Evolutionary conservation across 1,140 invertebrate genomes (phyloP).

Genomic region (Cyrtorhinus lividipennis): DNA sequence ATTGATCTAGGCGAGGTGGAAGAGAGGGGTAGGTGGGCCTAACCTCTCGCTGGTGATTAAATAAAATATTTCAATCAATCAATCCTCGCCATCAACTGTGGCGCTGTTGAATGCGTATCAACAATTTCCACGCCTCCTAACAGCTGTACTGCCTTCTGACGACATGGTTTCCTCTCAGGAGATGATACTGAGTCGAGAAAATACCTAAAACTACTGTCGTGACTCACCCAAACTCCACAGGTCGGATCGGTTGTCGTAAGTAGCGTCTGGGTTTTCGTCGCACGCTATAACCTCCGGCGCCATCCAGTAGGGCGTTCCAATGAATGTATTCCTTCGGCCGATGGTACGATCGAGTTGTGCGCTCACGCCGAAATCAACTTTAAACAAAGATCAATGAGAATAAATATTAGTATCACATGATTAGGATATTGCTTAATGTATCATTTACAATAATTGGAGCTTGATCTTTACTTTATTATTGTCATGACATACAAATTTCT

Average conservation of each 20-base stretch:
- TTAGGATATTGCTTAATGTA: neutral
- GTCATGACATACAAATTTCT: too few relatives aligned
- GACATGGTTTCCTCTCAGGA: too few relatives aligned
- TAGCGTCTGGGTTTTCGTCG: constrained; percentile 99
- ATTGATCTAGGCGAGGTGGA: too few relatives aligned
- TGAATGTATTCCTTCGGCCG: constrained; percentile 96
- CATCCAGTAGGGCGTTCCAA: constrained; percentile 99
- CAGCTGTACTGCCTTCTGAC: too few relatives aligned
- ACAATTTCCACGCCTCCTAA: too few relatives aligned
- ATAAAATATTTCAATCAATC: too few relatives aligned
- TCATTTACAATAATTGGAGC: neutral
- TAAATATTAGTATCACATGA: neutral
- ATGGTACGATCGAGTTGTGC: constrained; percentile 98
- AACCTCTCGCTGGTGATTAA: too few relatives aligned
- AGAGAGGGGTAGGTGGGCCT: too few relatives aligned
- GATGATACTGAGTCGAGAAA: too few relatives aligned
- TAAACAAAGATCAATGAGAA: constrained; percentile 25
- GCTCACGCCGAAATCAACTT: constrained; percentile 99
- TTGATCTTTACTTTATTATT: neutral
- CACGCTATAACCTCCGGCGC: constrained; percentile 97
- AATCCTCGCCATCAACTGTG: too few relatives aligned
- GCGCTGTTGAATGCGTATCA: too few relatives aligned
- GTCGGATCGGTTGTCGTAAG: constrained; percentile 98
- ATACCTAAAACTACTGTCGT: too few relatives aligned
- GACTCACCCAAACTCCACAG: constrained; percentile 92